A percentile compares a stretch with the other conserved stretches of the same genome.
phyloP scores from a whole-genome alignment of 2,888 invertebrate species.

The Sympetrum striolatum region DNA sequence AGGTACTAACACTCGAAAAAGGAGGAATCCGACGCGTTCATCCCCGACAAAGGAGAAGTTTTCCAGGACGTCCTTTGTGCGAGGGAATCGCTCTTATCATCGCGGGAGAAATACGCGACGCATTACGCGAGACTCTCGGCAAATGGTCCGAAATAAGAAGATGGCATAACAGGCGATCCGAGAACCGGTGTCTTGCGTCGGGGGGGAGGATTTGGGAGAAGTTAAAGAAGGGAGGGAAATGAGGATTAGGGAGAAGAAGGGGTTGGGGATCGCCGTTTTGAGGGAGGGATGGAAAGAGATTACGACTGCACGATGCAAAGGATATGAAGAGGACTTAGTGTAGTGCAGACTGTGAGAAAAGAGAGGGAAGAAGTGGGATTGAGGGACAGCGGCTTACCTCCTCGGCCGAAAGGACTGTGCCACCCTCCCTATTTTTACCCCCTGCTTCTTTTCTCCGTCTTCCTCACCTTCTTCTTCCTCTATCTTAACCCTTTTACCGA shows the following conservation, averaged over 20 bases:
- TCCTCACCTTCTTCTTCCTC: background rate
- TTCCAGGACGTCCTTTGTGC: background rate
- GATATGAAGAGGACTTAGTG: constrained; percentile 40
- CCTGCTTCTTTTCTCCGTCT: background rate
- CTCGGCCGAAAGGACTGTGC: background rate
- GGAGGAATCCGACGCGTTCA: too few species aligned
- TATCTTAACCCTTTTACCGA: background rate
- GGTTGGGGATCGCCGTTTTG: background rate
- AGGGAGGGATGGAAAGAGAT: constrained; percentile 10
- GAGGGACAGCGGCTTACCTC: background rate
- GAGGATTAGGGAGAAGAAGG: background rate
- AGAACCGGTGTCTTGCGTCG: background rate
- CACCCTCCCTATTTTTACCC: background rate
- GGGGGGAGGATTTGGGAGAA: background rate
- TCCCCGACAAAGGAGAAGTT: background rate
- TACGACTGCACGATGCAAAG: constrained; percentile 40
- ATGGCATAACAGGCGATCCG: background rate
- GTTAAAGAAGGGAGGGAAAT: background rate
- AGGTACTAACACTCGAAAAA: too few species aligned
- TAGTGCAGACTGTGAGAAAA: constrained; percentile 27
- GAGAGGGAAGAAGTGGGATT: background rate
- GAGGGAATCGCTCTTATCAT: background rate
- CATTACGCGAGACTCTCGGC: background rate
- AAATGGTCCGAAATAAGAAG: background rate
- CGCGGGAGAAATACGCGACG: background rate